A percentile compares a stretch with the other conserved stretches of the same genome.
Conservation (phyloP, 2,888 invertebrate genomes). For the Macaria notata region DNA sequence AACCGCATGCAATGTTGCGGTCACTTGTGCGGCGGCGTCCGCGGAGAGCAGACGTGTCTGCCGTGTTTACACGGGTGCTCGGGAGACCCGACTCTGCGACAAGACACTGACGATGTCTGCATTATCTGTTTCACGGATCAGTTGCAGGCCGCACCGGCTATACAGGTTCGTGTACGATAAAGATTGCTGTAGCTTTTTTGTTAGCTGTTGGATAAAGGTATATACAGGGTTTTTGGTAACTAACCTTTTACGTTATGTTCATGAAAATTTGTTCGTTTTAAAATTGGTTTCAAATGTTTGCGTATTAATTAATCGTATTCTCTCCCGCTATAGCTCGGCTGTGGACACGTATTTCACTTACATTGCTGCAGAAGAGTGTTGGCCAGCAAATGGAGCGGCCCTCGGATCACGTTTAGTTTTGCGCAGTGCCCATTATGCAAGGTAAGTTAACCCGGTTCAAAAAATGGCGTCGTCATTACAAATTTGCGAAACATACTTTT, state of each 20-base stretch:
- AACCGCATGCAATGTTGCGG: constrained; percentile 92
- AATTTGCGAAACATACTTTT: too few relatives aligned
- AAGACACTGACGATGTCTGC: constrained; percentile 99
- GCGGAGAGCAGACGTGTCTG: constrained; percentile 90
- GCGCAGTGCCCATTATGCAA: constrained; percentile 98
- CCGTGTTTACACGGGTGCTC: constrained; percentile 95
- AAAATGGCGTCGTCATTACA: too few relatives aligned
- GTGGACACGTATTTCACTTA: constrained; percentile 97
- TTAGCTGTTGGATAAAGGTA: too few relatives aligned
- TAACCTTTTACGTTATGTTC: neutral
- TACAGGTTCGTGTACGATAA: constrained; percentile 82
- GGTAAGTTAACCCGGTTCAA: constrained; percentile 64
- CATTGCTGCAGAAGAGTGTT: constrained; percentile 95
- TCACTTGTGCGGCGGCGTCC: constrained; percentile 97
- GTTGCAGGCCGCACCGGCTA: constrained; percentile 95
- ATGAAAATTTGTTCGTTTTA: neutral
- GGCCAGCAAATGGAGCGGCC: constrained; percentile 95
- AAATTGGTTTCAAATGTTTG: neutral
- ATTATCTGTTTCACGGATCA: constrained; percentile 99
- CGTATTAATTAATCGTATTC: neutral
- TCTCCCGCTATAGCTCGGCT: constrained; percentile 84
- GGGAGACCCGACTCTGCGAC: constrained; percentile 90
- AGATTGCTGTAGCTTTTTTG: too few relatives aligned
- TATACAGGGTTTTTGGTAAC: too few relatives aligned
- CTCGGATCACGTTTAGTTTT: constrained; percentile 97